These are phyloP conservation scores for Ganaspis brasiliensis DNA, from an alignment of 2,888 invertebrate species.

Conservation along the genomic window DNA sequence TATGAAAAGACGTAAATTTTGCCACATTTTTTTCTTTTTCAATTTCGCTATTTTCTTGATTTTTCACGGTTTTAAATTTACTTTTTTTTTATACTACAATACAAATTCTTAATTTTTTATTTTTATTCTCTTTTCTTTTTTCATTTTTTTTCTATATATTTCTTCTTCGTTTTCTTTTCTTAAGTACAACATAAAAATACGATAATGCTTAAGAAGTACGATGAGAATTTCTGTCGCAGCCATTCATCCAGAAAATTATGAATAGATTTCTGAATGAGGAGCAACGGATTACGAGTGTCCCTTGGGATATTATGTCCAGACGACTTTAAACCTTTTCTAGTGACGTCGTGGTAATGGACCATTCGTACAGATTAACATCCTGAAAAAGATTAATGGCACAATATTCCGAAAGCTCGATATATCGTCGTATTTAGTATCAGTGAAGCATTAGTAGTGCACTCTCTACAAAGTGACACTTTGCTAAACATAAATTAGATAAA, in stretches of 20 bases:
- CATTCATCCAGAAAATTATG: background rate
- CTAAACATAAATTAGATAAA: slow-evolving; percentile 43
- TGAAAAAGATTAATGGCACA: slow-evolving; percentile 15
- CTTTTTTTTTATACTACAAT: too few species aligned
- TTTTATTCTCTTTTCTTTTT: too few species aligned
- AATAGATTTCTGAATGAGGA: slow-evolving; percentile 2
- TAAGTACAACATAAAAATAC: too few species aligned
- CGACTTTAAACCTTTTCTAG: slow-evolving; percentile 21
- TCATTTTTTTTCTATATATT: too few species aligned
- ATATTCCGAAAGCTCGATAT: slow-evolving; percentile 32
- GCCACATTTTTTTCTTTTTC: too few species aligned
- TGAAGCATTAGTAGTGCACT: slow-evolving; percentile 24
- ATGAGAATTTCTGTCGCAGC: background rate
- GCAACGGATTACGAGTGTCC: slow-evolving; percentile 22
- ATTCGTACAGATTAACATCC: slow-evolving; percentile 33
- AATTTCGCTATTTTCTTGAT: too few species aligned
- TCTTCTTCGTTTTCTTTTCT: too few species aligned
- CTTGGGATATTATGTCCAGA: background rate
- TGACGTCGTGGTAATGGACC: slow-evolving; percentile 21
- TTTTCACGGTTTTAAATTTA: too few species aligned
- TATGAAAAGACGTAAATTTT: too few species aligned
- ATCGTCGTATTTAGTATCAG: slow-evolving; percentile 21
- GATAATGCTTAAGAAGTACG: too few species aligned
- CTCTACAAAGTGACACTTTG: slow-evolving; percentile 13
- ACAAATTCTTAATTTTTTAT: too few species aligned